Evolutionary conservation across 2,797 vertebrate species (phyloP), one percentile per base, ranked within the genome.

Genomic region (Peromyscus attwateri): DNA sequence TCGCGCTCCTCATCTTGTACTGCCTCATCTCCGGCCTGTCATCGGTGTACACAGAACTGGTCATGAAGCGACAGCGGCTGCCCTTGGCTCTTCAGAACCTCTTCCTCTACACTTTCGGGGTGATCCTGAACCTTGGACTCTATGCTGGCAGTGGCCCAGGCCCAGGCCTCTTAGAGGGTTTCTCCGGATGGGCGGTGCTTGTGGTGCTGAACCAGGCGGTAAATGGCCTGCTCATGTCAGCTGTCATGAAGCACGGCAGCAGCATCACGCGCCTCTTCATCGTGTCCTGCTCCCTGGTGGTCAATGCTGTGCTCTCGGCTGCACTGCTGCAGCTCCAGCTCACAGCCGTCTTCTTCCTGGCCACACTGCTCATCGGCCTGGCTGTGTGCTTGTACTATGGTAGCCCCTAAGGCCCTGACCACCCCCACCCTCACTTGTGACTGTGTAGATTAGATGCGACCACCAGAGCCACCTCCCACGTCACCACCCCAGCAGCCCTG

Each of bases 221-320:
- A 29, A 99, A 99, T 0, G 99, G 99, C 13, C 98, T 99, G 82
- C 98, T 99, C 71, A 99, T 99, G 99, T 99, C 99, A 0, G 98
- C 99, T 81, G 99, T 99, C 96, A 99, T 99, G 98, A 99, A 99
- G 97, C 99, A 99, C 3, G 99, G 99, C 98, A 99, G 98, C 66
- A 99, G 99, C 96, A 99, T 99, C 98, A 99, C 99, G 10, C 98
- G 99, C 71, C 99, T 99, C 62, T 99, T 99, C 4, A 95, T 99
- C 77, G 99, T 99, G 97, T 99, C 99, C 97, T 99, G 99, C 94
- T 99, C 99, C 34, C 99, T 99, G 98, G 98, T 99, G 96, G 99
- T 99, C 66, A 99, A 99, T 0, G 99, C 99, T 0, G 64, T 99
- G 68, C 97, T 99, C 62, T 99, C 99, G 0, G 99, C 99, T 93